Evolutionary conservation across 2,888 invertebrate species (phyloP), one percentile per base, ranked within the genome.

Genomic region (Pantelozetes paolii): DNA sequence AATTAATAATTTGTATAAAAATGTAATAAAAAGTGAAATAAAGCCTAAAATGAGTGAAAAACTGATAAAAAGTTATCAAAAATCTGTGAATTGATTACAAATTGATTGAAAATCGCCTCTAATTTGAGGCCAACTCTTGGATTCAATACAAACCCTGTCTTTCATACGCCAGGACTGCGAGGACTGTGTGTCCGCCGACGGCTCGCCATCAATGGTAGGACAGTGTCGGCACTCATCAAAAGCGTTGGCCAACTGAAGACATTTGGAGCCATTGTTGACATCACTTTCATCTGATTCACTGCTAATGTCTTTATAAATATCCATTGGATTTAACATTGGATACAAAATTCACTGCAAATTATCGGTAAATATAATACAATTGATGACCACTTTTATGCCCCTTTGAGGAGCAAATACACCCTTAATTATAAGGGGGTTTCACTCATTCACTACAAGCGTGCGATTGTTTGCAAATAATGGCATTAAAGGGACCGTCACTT

Each of bases 91-190:
- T 13, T 40, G 26, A 26, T 54, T 50, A 50, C 57, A n/a, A n/a
- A n/a, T n/a, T n/a, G n/a, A n/a, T n/a, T n/a, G n/a, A n/a, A n/a
- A n/a, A n/a, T n/a, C n/a, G n/a, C n/a, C n/a, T n/a, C n/a, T n/a
- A n/a, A n/a, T n/a, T n/a, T n/a, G n/a, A n/a, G n/a, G n/a, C n/a
- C n/a, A n/a, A n/a, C n/a, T n/a, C n/a, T n/a, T n/a, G n/a, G n/a
- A n/a, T n/a, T n/a, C 11, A 57, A 57, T 28, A 28, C 57, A 57
- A 13, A 91, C 91, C 86, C 93, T 88, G 82, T 94, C 94, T 70
- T 76, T 76, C 28, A 77, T 32, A 13, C 76, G 54, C 76, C 76
- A 76, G 32, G 45, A 69, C 18, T 71, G 73, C 54, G 64, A 76
- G 32, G 30, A 69, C 15, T 71, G 73, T 32, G 45, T 64, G 30